A percentile compares a stretch with the other conserved stretches of the same genome.
These are phyloP conservation scores for Monoplex corrugatus DNA, from an alignment of 2,888 invertebrate species.

Conservation along the genomic window DNA sequence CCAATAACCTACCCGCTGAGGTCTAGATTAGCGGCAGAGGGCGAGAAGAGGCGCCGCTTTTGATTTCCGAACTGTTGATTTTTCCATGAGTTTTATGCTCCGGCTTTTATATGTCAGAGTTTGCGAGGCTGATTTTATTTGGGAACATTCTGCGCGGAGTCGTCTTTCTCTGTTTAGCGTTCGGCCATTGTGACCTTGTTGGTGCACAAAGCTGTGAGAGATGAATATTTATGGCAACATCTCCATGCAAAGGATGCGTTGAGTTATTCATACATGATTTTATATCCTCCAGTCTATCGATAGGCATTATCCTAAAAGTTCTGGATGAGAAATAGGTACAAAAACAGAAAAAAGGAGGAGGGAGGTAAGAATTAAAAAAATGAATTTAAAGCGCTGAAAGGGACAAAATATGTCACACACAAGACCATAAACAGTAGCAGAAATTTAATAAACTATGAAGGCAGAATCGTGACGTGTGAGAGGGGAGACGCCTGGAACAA, in stretches of 20 bases:
- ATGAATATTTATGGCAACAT: slow-evolving; percentile 37
- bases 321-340: not conserved
- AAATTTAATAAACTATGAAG: too few relatives aligned
- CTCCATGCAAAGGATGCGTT: not conserved
- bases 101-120: slow-evolving; percentile 42
- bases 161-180: slow-evolving; percentile 33
- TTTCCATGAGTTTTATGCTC: slow-evolving; percentile 46
- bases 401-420: not conserved
- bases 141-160: slow-evolving; percentile 6
- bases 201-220: slow-evolving; percentile 16
- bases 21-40: slow-evolving; percentile 28
- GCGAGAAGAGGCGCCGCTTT: slow-evolving; percentile 39
- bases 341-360: not conserved
- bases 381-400: not conserved
- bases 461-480: too few relatives aligned
- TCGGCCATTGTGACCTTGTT: slow-evolving; percentile 1
- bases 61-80: slow-evolving; percentile 50
- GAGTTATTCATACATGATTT: slow-evolving; percentile 21
- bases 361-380: not conserved
- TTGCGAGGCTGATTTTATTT: not conserved
- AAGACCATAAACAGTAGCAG: too few relatives aligned
- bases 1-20: not conserved
- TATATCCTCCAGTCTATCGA: slow-evolving; percentile 3
- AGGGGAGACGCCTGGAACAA: too few relatives aligned
- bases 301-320: slow-evolving; percentile 26